Base-by-base conservation (phyloP, 2,797 vertebrate genomes). In the Sebastes iracundus region DNA sequence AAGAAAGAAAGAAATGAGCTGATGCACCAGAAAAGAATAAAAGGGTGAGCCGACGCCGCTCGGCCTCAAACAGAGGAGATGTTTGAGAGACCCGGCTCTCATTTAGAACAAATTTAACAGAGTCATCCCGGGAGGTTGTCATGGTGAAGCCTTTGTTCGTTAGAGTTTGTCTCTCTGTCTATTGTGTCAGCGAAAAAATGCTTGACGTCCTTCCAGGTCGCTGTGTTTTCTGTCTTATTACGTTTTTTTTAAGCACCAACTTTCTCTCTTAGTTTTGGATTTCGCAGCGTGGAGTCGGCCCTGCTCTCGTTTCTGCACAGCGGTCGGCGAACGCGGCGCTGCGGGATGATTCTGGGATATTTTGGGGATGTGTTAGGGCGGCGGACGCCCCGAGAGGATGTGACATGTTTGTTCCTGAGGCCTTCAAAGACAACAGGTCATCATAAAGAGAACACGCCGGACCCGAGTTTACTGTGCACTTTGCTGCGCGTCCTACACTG, bases 1-100 rank as follows among this genome's bases (percentile, higher is more conserved):
- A 56, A 52, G 60, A 69, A 86, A 89, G 14, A 49, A 28, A 67
- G 62, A 64, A 27, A 60, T 27, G 74, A 82, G 84, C 87, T 89
- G 85, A 91, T 87, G 79, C 65, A 56, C 52, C 49, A 74, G 66
- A 79, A 84, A 71, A 74, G 61, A 59, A 80, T 49, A 75, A 65
- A 70, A 70, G 16, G 27, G 14, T 53, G 10, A 22, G 2, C 20
- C 3, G 6, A 33, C 16, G 33, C 35, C 18, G 35, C 66, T 33
- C 6, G 2, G 65, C 8, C 28, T 16, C 64, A 32, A 3, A 33
- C 46, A 32, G 55, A 61, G 1, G 28, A 42, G 67, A 46, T 0
- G n/a, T 46, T 59, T 4, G n/a, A 70, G 64, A 28, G 52, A n/a
- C 22, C n/a, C 12, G 23, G 1, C 49, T 67, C 62, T 77, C 25